Conservation (phyloP, 2,888 invertebrate species). For the Epinotia nisella region DNA sequence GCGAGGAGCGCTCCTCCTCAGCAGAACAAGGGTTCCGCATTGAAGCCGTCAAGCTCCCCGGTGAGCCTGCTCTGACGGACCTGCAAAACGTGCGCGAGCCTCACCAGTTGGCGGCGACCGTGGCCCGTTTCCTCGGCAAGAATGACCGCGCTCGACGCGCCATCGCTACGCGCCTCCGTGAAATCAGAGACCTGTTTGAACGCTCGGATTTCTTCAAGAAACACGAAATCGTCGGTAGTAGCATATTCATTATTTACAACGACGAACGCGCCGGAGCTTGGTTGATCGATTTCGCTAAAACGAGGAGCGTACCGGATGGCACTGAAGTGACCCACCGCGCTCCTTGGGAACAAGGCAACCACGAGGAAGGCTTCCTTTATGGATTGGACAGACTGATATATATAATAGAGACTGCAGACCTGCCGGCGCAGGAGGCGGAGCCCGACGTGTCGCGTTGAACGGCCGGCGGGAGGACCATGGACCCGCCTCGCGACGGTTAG, state of each 20-base stretch:
- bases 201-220: conserved; percentile 92
- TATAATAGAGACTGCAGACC: conserved; percentile 78
- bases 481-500: conserved; percentile 70
- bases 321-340: conserved; percentile 90
- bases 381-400: conserved; percentile 96
- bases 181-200: conserved; percentile 92
- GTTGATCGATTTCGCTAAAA: conserved; percentile 99
- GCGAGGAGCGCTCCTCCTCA: conserved; percentile 97
- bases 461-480: conserved; percentile 67
- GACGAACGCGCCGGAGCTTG: conserved; percentile 94
- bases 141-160: conserved; percentile 87
- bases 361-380: conserved; percentile 97
- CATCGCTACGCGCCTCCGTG: conserved; percentile 89
- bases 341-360: conserved; percentile 96
- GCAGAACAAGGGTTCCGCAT: conserved; percentile 97
- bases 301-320: conserved; percentile 89
- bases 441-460: conserved; percentile 81
- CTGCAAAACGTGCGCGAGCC: conserved; percentile 93
- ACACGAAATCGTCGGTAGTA: conserved; percentile 97
- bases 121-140: conserved; percentile 89
- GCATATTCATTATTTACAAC: conserved; percentile 97
- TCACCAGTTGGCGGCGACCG: conserved; percentile 89
- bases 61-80: conserved; percentile 93
- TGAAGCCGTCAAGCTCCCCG: conserved; percentile 96
- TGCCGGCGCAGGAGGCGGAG: conserved; percentile 63